A percentile compares a stretch with the other conserved stretches of the same genome.
These are phyloP conservation scores for Thalassophryne amazonica DNA, from an alignment of 2,797 vertebrate species.

Conservation along the genomic window DNA sequence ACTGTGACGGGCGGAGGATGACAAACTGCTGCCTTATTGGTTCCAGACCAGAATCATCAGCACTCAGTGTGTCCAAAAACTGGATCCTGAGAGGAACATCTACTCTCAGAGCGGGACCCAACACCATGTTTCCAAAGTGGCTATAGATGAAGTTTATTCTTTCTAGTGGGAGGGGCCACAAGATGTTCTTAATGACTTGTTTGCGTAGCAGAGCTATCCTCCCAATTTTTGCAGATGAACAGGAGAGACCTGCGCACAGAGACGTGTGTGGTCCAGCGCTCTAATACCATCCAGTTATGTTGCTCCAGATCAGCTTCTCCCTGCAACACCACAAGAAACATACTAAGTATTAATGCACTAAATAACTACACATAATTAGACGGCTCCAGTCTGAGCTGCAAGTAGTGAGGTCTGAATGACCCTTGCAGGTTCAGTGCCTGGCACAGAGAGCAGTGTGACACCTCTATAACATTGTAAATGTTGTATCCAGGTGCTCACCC, in stretches of 20 bases:
- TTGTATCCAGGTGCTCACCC: too few species aligned
- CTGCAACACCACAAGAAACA: conserved; percentile 21
- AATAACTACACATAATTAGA: too few species aligned
- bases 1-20: too few species aligned
- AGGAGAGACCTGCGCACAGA: conserved; percentile 32
- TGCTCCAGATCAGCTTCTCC: conserved; percentile 34
- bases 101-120: conserved; percentile 2
- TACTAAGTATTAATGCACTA: background rate
- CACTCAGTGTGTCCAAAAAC: background rate
- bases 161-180: conserved; percentile 14
- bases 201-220: conserved; percentile 15
- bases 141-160: conserved; percentile 15
- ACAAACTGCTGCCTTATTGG: too few species aligned
- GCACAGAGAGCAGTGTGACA: too few species aligned
- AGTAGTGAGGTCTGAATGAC: too few species aligned
- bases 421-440: too few species aligned
- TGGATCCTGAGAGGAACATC: background rate
- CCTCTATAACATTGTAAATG: too few species aligned
- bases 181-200: background rate
- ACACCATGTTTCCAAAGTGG: conserved; percentile 33
- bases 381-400: too few species aligned
- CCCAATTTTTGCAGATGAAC: conserved; percentile 23
- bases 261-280: conserved; percentile 63
- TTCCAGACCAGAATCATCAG: background rate
- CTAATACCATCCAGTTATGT: conserved; percentile 38